Base-by-base conservation (phyloP, 2,797 vertebrate genomes). In the Paramormyrops hopkinsi region DNA sequence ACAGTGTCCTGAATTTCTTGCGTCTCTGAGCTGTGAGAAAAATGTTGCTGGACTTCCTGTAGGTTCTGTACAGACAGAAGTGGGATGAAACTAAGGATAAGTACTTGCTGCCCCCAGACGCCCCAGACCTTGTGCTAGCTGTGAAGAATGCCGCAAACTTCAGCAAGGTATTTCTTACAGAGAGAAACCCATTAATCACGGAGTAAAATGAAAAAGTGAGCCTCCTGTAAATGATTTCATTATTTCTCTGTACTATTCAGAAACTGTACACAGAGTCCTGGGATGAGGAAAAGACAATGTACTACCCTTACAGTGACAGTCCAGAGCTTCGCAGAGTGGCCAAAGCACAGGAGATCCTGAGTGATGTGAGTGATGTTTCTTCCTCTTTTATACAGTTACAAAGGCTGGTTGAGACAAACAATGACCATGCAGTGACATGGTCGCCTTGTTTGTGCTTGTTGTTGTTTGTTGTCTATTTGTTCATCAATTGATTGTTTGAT, bases 51-150 rank as follows among this genome's bases (percentile, higher is more conserved):
- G 11, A 22, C 22, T 69, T 54, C 17, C 37, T 90, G 1, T 82
- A 99, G 99, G 97, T 99, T 89, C 96, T 99, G 91, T 99, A 99
- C 91, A 98, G 97, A 93, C 98, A 99, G 93, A 98, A 99, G 92
- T 99, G 98, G 98, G 98, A 99, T 91, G 99, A 99, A 92, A 97
- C 96, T 29, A 99, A 99, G 93, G 98, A 99, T 93, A 95, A 94
- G 92, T 99, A 99, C 94, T 94, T 99, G 93, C 96, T 99, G 92
- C 98, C 99, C 86, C 98, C 98, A 88, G 99, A 99, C 94, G 98
- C 98, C 90, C 99, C 99, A 86, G 98, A 99, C 92, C 95, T 99
- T 90, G 98, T 99, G 87, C 97, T 98, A 87, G 98, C 99, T 69
- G 94, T 99, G 92, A 99, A 98, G 94, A 99, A 99, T 89, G 96